Conservation (phyloP, 35 echinoderm and acorn worm species). For the Strongylocentrotus purpuratus region DNA sequence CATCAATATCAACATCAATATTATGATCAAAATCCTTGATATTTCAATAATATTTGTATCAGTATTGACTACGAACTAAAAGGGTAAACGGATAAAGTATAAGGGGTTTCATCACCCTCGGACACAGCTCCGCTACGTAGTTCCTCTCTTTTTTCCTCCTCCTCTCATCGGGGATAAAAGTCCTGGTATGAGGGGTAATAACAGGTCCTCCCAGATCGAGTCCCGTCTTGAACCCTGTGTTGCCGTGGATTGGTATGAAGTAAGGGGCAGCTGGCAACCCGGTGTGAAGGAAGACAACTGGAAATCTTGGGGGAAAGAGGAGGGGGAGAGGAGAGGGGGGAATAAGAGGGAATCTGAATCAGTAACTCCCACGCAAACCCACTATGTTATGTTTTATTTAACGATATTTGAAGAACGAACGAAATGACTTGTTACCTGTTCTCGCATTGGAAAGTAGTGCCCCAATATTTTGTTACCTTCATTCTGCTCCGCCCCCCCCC, state of each 20-base stretch:
- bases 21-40: neutral
- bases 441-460: no score
- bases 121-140: conserved; percentile 60
- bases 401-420: no score
- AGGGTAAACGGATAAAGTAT: no score
- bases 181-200: conserved; percentile 66
- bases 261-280: conserved; percentile 11
- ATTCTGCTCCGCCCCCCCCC: no score
- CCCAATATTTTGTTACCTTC: no score
- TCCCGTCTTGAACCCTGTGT: conserved; percentile 82
- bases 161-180: conserved; percentile 67
- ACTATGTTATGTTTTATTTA: no score
- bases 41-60: neutral
- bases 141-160: conserved; percentile 27
- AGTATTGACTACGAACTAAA: no score
- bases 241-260: conserved; percentile 68
- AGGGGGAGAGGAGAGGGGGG: neutral
- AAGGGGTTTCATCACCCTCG: conserved; percentile 61
- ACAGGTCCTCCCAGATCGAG: conserved; percentile 63
- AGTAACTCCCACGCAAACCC: no score
- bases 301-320: conserved; percentile 50
- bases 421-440: no score
- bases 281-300: conserved; percentile 45
- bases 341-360: no score
- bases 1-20: no score